Percentiles rank a stretch among this genome's conserved stretches.
These are phyloP conservation scores for Yponomeuta plumbellus DNA, from an alignment of 2,888 invertebrate genomes.

Conservation along the genomic window DNA sequence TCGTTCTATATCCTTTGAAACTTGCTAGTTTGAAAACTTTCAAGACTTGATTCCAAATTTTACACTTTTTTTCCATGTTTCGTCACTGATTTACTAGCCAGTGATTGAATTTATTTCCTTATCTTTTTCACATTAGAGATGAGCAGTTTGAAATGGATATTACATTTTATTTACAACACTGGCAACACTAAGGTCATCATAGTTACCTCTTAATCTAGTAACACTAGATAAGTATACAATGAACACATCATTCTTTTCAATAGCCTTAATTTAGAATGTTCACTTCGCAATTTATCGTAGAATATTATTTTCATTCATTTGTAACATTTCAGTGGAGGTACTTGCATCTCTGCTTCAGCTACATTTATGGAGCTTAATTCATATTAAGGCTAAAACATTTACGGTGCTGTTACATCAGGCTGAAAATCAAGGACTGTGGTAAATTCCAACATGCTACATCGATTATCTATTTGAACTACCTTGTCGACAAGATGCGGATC, in stretches of 20 bases:
- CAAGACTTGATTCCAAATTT: background rate
- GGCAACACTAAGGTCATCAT: background rate
- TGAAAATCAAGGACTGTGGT: background rate
- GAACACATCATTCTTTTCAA: slow-evolving; percentile 46
- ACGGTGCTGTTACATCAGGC: background rate
- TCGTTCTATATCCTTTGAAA: background rate
- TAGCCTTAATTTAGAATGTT: background rate
- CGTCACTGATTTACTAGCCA: background rate
- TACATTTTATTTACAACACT: slow-evolving; percentile 8
- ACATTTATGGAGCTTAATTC: background rate
- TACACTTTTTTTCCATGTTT: background rate
- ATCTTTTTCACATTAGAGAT: slow-evolving; percentile 4
- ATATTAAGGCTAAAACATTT: background rate
- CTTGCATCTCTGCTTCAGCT: background rate
- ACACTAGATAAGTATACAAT: slow-evolving; percentile 56
- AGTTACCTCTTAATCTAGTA: slow-evolving; percentile 44
- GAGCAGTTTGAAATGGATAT: background rate
- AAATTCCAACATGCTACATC: background rate
- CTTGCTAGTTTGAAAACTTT: no score
- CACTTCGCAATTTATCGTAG: background rate
- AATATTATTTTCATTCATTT: background rate
- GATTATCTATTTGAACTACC: background rate
- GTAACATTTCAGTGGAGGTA: background rate
- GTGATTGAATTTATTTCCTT: background rate
- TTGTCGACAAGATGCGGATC: background rate